Evolutionary conservation across 2,888 invertebrate genomes (phyloP).

Genomic region (Chironomus tentans): DNA sequence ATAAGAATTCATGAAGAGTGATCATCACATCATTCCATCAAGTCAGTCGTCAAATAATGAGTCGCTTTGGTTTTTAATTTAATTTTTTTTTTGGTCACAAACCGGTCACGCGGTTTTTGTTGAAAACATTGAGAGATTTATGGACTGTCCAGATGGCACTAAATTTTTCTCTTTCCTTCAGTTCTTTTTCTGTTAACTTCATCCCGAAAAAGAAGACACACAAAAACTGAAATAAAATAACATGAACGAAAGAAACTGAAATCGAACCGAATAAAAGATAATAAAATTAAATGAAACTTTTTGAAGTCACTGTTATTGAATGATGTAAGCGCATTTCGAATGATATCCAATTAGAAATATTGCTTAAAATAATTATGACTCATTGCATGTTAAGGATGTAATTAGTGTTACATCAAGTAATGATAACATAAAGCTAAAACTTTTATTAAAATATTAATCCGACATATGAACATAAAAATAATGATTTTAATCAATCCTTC

Average conservation of each 20-base stretch:
- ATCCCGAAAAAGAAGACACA: constrained; percentile 3
- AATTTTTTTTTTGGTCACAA: constrained; percentile 17
- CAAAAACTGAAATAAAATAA: not conserved
- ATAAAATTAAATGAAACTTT: constrained; percentile 4
- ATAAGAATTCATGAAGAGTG: not conserved
- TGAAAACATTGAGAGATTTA: constrained; percentile 27
- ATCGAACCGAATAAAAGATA: constrained; percentile 1
- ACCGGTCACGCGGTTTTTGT: constrained; percentile 25
- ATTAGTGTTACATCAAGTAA: too few relatives aligned
- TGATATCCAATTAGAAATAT: too few relatives aligned
- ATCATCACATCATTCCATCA: constrained; percentile 11
- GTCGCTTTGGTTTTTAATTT: constrained; percentile 12
- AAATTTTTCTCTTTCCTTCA: constrained; percentile 13
- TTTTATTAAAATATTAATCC: too few relatives aligned
- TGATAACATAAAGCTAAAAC: not conserved
- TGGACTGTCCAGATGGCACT: constrained; percentile 27
- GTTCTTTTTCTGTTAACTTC: not conserved
- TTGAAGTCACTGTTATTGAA: too few relatives aligned
- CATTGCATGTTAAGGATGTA: not conserved
- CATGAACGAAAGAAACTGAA: not conserved
- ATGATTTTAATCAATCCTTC: too few relatives aligned
- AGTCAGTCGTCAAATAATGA: constrained; percentile 23
- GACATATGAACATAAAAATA: too few relatives aligned
- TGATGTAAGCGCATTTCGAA: too few relatives aligned
- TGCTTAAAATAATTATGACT: too few relatives aligned